Percentiles rank a stretch among this genome's conserved stretches.
Conservation (phyloP, 1,140 invertebrate species). For the Bombus haemorrhoidalis region DNA sequence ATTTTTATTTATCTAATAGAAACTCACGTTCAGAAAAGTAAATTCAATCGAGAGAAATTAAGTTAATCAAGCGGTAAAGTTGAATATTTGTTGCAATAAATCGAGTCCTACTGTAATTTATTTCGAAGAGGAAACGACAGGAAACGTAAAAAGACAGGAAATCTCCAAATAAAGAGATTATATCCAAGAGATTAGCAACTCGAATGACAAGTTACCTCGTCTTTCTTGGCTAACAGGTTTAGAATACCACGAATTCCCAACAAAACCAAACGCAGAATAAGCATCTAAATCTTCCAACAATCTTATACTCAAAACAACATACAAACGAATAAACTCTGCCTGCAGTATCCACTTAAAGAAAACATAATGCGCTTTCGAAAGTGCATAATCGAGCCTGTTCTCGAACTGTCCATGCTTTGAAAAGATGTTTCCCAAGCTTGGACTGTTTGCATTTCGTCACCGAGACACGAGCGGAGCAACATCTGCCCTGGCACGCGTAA, state of each 20-base stretch:
- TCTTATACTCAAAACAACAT: background rate
- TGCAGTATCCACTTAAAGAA: background rate
- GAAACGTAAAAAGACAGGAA: background rate
- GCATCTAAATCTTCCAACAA: background rate
- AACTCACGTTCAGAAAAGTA: too few species aligned
- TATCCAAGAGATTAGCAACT: too few species aligned
- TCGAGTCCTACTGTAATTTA: too few species aligned
- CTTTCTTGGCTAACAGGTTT: background rate
- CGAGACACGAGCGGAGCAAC: constrained; percentile 29
- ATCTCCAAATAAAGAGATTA: background rate
- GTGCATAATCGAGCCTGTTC: constrained; percentile 22
- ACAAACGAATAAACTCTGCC: background rate
- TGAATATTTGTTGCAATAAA: too few species aligned
- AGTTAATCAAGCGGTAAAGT: too few species aligned
- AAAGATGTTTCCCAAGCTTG: constrained; percentile 46
- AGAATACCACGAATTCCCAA: background rate
- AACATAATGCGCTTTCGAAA: background rate
- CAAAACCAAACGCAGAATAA: too few species aligned
- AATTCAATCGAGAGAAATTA: too few species aligned
- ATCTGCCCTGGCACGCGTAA: constrained; percentile 52
- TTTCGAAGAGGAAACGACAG: background rate
- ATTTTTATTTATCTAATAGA: too few species aligned
- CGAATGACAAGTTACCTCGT: too few species aligned
- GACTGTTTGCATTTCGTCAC: constrained; percentile 47
- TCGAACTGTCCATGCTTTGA: background rate